Conservation (phyloP, 2,113 vertebrate genomes). For the Rattus rattus region DNA sequence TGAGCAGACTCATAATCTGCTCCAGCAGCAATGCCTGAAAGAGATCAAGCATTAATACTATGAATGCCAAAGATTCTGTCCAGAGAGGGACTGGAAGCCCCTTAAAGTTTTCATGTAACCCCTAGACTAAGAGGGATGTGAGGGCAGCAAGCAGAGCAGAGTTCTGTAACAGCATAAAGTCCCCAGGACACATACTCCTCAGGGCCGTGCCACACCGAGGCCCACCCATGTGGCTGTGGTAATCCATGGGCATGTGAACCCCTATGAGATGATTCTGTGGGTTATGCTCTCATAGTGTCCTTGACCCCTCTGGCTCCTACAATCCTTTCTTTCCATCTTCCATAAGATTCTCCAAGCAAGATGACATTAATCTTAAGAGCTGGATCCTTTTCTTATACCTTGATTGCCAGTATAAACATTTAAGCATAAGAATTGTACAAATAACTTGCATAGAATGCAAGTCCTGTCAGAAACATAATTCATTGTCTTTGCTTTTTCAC, state of each 20-base stretch:
- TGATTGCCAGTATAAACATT: background rate
- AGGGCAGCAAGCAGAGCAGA: too few species aligned
- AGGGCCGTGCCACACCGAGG: too few species aligned
- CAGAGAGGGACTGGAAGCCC: too few species aligned
- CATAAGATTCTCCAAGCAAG: background rate
- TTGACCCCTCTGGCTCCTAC: background rate
- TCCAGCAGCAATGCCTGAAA: too few species aligned
- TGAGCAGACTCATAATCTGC: too few species aligned
- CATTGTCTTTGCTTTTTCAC: conserved; percentile 17
- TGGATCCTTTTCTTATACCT: background rate
- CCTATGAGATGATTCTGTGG: background rate
- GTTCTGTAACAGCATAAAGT: too few species aligned
- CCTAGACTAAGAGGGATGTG: too few species aligned
- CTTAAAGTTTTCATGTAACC: too few species aligned
- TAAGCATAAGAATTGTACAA: background rate
- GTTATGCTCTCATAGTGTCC: background rate
- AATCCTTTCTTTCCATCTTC: background rate
- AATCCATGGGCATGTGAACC: background rate
- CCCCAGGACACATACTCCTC: too few species aligned
- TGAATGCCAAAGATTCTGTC: too few species aligned
- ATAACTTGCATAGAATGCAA: conserved; percentile 1
- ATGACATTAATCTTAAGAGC: background rate
- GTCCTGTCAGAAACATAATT: background rate
- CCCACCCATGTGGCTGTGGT: too few species aligned
- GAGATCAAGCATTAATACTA: too few species aligned